Base-by-base conservation (phyloP, 1,140 invertebrate species). In the Hyles vespertilio region DNA sequence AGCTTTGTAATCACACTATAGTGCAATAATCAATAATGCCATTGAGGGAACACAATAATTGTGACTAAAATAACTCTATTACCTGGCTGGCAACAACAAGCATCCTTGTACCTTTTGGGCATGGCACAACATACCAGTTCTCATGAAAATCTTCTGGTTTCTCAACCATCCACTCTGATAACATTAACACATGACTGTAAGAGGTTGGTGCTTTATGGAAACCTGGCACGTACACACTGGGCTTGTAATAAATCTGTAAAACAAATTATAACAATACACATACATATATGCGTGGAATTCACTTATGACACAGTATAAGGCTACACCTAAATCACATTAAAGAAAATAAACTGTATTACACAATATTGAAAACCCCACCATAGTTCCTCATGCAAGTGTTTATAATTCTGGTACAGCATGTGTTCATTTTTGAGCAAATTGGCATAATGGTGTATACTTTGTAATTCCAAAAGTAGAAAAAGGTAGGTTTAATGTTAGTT, bases 121-220 rank as follows among this genome's bases (percentile, higher is more conserved):
- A 97, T 0, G 94, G 91, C 36, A 96, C 92, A 61, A 96, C 91
- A n/a, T 93, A 80, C 96, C 97, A 99, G 52, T 95, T 92, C 6
- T 92, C 84, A 34, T 91, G 71, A 70, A 98, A 93, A 86, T 97
- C 94, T 56, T 91, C 87, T 10, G 97, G 97, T 50, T 94, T 92
- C 68, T 98, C 96, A 2, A 95, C 85, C 78, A 99, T 89, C 97
- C 97, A 99, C 85, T 98, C 97, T 0, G 97, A 98, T 32, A 95
- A 75, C 96, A 90, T 90, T 1, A 90, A 67, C 5, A 84, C 79
- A 72, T 89, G 75, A 5, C 67, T 74, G 59, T 85, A 90, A 47
- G 71, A 59, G 3, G 43, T 56, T 32, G 70, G 58, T 33, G 72
- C 63, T 59, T 68, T 81, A 45, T 73, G 69, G 58, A 90, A 90